phyloP scores from a whole-genome alignment of 2,888 invertebrate species.

The Rhodophaea formosa region DNA sequence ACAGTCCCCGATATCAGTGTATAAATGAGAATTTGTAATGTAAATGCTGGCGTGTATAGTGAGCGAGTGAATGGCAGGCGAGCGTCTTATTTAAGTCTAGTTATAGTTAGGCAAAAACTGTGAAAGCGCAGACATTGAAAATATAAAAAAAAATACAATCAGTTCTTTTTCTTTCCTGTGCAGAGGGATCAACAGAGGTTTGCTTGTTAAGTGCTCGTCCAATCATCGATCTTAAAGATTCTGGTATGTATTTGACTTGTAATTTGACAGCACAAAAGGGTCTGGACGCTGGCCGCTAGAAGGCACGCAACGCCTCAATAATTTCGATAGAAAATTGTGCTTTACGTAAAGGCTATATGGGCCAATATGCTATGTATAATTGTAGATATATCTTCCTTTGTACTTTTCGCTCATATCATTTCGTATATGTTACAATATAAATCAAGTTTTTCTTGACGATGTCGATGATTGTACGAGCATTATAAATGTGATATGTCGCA shows the following conservation, averaged over 20 bases:
- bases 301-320: too few species aligned
- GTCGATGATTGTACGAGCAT: conserved; percentile 4
- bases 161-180: conserved; percentile 64
- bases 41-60: conserved; percentile 54
- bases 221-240: background rate
- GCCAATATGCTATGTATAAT: too few species aligned
- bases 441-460: background rate
- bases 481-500: conserved; percentile 69
- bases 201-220: conserved; percentile 31
- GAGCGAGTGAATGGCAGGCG: conserved; percentile 48
- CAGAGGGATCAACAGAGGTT: conserved; percentile 71
- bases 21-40: conserved; percentile 64
- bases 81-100: conserved; percentile 69
- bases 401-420: conserved; percentile 1
- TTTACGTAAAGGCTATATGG: too few species aligned
- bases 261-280: too few species aligned
- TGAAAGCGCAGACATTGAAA: conserved; percentile 42
- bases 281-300: too few species aligned
- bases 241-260: background rate
- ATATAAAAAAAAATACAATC: conserved; percentile 32
- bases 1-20: conserved; percentile 72
- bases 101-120: conserved; percentile 78
- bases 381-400: too few species aligned
- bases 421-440: conserved; percentile 31
- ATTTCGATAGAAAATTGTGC: too few species aligned